Percentiles rank a stretch among this genome's conserved stretches.
phyloP scores from a whole-genome alignment of 2,113 vertebrate genomes.

The Rhadina sibilatrix region DNA sequence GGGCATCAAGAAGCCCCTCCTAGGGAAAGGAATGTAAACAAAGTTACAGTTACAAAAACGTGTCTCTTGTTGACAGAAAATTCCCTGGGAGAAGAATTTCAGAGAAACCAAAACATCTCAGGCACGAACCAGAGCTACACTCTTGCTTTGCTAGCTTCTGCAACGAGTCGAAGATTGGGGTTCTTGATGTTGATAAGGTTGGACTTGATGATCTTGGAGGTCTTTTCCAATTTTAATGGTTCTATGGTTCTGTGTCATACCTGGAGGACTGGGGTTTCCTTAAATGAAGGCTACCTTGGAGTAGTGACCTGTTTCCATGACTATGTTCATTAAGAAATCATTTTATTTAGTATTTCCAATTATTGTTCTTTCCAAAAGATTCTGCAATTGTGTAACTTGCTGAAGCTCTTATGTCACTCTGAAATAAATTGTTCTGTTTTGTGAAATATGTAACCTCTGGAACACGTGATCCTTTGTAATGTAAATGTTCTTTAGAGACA shows the following conservation, averaged over 20 bases:
- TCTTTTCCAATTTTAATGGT: not conserved
- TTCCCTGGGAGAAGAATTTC: too few relatives aligned
- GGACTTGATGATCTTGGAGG: not conserved
- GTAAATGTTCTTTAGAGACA: not conserved
- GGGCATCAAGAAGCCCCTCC: too few relatives aligned
- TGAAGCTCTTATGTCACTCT: not conserved
- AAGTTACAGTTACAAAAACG: too few relatives aligned
- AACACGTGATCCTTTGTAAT: rapidly evolving
- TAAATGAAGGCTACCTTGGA: not conserved
- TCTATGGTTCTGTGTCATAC: not conserved
- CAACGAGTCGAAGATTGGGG: not conserved
- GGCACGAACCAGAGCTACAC: too few relatives aligned
- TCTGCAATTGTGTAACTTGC: not conserved
- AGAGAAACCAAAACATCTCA: too few relatives aligned
- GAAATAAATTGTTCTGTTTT: not conserved
- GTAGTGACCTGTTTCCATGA: not conserved
- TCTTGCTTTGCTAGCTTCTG: not conserved
- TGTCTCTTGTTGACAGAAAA: too few relatives aligned
- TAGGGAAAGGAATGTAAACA: too few relatives aligned
- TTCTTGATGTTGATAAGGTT: not conserved
- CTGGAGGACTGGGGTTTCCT: not conserved
- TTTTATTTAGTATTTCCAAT: not conserved
- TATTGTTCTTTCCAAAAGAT: not conserved
- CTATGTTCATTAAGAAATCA: not conserved
- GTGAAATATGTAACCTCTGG: not conserved